phyloP scores from a whole-genome alignment of 2,888 invertebrate species.

The Scaptomyza flava region DNA sequence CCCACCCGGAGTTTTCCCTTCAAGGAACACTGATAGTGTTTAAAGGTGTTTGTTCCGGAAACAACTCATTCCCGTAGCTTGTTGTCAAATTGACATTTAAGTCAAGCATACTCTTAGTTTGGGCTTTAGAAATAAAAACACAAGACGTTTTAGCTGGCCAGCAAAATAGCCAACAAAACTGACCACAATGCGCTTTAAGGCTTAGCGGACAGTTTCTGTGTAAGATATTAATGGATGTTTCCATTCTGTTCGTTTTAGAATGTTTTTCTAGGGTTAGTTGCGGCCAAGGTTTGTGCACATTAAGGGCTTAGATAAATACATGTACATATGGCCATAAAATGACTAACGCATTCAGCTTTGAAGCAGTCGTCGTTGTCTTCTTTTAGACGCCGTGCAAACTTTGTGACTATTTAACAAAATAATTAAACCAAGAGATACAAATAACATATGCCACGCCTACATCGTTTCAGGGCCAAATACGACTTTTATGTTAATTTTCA shows the following conservation, averaged over 20 bases:
- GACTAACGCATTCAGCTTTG: slow-evolving; percentile 13
- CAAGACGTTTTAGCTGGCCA: slow-evolving; percentile 30
- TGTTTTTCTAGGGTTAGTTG: slow-evolving; percentile 21
- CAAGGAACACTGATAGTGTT: too few species aligned
- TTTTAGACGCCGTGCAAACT: slow-evolving; percentile 30
- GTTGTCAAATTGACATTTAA: slow-evolving; percentile 41
- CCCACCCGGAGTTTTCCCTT: not conserved
- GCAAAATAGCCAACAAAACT: slow-evolving; percentile 33
- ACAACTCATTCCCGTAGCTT: not conserved
- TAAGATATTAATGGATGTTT: slow-evolving; percentile 12
- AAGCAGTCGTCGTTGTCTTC: slow-evolving; percentile 19
- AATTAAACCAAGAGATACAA: slow-evolving; percentile 45
- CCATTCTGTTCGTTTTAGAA: slow-evolving; percentile 13
- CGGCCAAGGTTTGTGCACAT: slow-evolving; percentile 38
- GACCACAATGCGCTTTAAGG: slow-evolving; percentile 69
- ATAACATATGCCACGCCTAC: slow-evolving; percentile 43
- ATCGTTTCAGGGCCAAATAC: slow-evolving; percentile 37
- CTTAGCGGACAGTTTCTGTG: slow-evolving; percentile 45
- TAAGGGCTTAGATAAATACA: slow-evolving; percentile 47
- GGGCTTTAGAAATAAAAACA: slow-evolving; percentile 30
- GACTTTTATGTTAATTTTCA: slow-evolving; percentile 67
- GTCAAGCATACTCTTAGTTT: slow-evolving; percentile 32
- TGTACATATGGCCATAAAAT: slow-evolving; percentile 42
- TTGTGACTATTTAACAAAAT: slow-evolving; percentile 57
- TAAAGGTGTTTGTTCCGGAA: slow-evolving; percentile 29